A percentile compares a stretch with the other conserved stretches of the same genome.
Conservation (phyloP, 2,797 vertebrate genomes). For the Salmo trutta region DNA sequence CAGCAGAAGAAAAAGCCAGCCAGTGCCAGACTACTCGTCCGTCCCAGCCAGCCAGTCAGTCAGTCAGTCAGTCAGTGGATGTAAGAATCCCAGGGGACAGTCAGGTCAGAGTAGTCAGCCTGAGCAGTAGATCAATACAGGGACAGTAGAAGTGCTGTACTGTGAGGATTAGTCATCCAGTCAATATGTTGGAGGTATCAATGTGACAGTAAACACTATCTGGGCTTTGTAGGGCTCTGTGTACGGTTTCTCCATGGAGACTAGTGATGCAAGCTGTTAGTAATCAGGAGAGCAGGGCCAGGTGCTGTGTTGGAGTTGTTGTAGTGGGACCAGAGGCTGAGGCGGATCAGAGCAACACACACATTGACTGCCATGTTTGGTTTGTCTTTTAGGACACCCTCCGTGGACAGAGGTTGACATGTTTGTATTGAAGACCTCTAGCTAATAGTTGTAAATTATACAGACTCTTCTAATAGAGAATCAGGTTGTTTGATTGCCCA, state of each 20-base stretch:
- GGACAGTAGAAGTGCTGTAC: constrained; percentile 60
- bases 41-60: constrained; percentile 22
- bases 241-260: constrained; percentile 27
- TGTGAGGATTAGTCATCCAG: constrained; percentile 55
- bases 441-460: background rate
- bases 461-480: background rate
- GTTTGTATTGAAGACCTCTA: background rate
- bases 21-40: constrained; percentile 36
- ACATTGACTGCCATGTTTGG: background rate
- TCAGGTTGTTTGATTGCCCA: background rate
- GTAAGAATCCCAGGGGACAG: constrained; percentile 47
- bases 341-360: background rate
- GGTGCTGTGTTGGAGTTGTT: constrained; percentile 1
- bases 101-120: constrained; percentile 57
- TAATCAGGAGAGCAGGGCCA: constrained; percentile 5
- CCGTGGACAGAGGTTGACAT: background rate
- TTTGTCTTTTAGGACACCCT: background rate
- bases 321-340: background rate
- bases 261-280: constrained; percentile 21
- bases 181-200: constrained; percentile 62
- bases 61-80: constrained; percentile 35
- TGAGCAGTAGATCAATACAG: constrained; percentile 65
- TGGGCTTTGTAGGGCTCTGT: background rate
- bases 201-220: constrained; percentile 50
- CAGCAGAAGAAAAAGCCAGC: constrained; percentile 17